Conservation (phyloP, 2,113 vertebrate genomes). For the Micronycteris hirsuta region DNA sequence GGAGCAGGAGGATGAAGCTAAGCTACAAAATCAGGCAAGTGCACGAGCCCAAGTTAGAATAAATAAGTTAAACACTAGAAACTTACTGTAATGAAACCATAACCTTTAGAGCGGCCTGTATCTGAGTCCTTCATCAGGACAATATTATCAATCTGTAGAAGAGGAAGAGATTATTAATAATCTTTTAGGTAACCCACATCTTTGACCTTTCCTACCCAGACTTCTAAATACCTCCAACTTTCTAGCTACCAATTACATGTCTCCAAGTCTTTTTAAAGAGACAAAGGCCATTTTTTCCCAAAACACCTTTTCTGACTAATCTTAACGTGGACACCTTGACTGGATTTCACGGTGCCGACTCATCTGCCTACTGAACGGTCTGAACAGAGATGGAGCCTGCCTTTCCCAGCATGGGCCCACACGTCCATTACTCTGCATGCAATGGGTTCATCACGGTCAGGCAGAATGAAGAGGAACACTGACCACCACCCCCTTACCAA, state of each 20-base stretch:
- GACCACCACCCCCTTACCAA: not conserved
- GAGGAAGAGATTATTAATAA: not conserved
- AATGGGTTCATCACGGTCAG: not conserved
- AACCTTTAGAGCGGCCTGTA: slow-evolving; percentile 78
- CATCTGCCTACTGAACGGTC: not conserved
- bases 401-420: not conserved
- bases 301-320: not conserved
- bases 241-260: not conserved
- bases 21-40: slow-evolving; percentile 41
- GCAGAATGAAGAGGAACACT: not conserved
- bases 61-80: not conserved
- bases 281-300: not conserved
- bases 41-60: slow-evolving; percentile 16
- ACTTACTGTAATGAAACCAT: slow-evolving; percentile 77
- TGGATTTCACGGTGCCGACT: not conserved
- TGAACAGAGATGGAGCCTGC: not conserved
- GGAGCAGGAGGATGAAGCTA: slow-evolving; percentile 51
- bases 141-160: slow-evolving; percentile 76
- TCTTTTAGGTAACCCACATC: not conserved
- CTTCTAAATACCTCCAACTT: not conserved
- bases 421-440: rapidly evolving
- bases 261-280: not conserved
- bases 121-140: slow-evolving; percentile 76
- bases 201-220: not conserved
- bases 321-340: not conserved